Evolutionary conservation across 2,888 invertebrate genomes (phyloP), one percentile per base, ranked within the genome.

Genomic region (Leptodirus hochenwartii): DNA sequence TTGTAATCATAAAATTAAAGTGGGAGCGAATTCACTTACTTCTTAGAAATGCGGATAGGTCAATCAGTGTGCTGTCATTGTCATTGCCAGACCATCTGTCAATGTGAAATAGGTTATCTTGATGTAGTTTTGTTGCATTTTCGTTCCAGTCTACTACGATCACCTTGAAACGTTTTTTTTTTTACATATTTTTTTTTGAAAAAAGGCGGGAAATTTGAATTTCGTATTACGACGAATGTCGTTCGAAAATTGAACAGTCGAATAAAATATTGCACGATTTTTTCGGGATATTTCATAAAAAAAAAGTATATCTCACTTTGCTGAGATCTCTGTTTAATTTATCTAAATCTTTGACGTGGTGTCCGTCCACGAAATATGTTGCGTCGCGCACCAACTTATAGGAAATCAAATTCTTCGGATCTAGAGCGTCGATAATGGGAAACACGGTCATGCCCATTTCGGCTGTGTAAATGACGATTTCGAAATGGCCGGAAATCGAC

Each of bases 91-190:
- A 65, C 96, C 96, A 98, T 47, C 84, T 73, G 35, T 79, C 75
- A 35, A 98, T 59, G 38, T 74, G 65, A 4, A 98, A 66, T 11
- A 85, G 69, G 57, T 98, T 98, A 45, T 84, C 74, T 2, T 80
- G 78, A 49, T 95, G 85, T 47, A 81, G 69, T 54, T 82, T 74
- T 2, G 84, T 79, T 13, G 90, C 78, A 38, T 79, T 69, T 20
- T 69, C 58, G 57, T 95, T 84, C 82, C 93, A 96, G 51, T 98
- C 98, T 15, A 98, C 68, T 30, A 90, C 80, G 49, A 98, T 91
- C 0, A 95, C 90, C 75, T 85, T 45, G 2, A 38, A 37, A 39
- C 37, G 33, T 37, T 26, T 28, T 15, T n/a, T n/a, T 10, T 16
- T 24, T 20, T 20, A 9, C 20, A 8, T 6, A 20, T 20, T 8